Base-by-base conservation (phyloP, 1,140 invertebrate species). In the Proctacanthus coquilletti region DNA sequence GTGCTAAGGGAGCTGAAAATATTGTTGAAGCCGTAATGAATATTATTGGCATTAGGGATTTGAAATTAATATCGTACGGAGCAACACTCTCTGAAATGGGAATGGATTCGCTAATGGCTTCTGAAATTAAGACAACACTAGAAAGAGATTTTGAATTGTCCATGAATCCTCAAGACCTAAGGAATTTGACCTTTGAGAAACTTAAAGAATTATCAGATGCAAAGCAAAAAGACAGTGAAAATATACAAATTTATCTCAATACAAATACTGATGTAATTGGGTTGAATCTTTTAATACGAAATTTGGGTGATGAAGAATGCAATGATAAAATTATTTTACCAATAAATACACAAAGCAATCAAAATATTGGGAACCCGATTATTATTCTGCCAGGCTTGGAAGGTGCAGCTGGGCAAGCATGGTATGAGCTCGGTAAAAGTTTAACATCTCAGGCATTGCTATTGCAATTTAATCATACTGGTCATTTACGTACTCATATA, bases 61-160 rank as follows among this genome's bases (percentile, higher is more conserved):
- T 70, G 18, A 72, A 72, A 45, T 68, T 68, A 10, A 60, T 84
- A 3, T 75, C 75, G 33, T 72, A 76, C 66, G 42, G 75, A 72
- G 31, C 80, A 72, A 63, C 77, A 0, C 62, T 94, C 1, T 80
- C 80, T 14, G 88, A 93, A 60, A 66, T 91, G 31, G 86, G 87
- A 35, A 78, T 92, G 68, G 87, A 92, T 61, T 87, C 83, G 13
- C 71, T 92, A 52, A 88, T 88, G 79, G 81, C 78, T 4, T 82
- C 87, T 1, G 86, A 91, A 63, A 81, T 89, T 41, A 85, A 88
- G 49, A 83, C 88, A 58, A 79, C 78, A 0, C 57, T 89, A 4
- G 85, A 89, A 54, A 63, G 82, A 52, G 80, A 85, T 51, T 85
- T 78, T 60, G 82, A 87, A 53, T 58, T 87, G 23, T 70, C 75